Base-by-base conservation (phyloP, 1,140 invertebrate species). In the Coptotermes formosanus region DNA sequence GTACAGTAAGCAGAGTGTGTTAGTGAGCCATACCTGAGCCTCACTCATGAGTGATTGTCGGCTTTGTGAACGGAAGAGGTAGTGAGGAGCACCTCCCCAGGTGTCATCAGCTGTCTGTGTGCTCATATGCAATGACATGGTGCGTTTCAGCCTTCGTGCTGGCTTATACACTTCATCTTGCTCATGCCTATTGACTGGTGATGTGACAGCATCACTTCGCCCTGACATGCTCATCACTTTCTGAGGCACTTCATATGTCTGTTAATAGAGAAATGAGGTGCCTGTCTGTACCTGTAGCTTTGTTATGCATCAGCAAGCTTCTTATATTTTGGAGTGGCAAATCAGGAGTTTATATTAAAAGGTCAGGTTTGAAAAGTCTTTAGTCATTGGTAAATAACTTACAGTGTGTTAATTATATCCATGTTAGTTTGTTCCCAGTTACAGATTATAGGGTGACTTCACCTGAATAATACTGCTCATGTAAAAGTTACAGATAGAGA, bases 1-100 rank as follows among this genome's bases (percentile, higher is more conserved):
- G 19, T 55, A 55, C 19, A 55, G 19, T 55, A 55, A 75, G 64
- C 64, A 45, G 38, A 43, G 64, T 21, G 21, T 85, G 84, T 85
- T 85, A 75, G 85, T 85, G 23, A 43, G 55, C 21, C 86, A 82
- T 90, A 94, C 94, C 89, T 94, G 92, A 3, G 93, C 94, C 88
- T 95, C 94, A 87, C 93, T 94, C 32, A 93, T 93, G 82, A 94
- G 91, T 3, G 94, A 95, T 59, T 94, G 93, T 87, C 94, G 89
- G 89, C 94, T 94, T n/a, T 93, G 91, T 25, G 93, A 94, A 86
- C 93, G 89, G 85, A 90, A 89, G 38, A 91, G 88, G 45, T 83
- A 64, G 25, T 89, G 87, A 30, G 88, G 87, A 44, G 87, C 44
- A 48, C 32, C 55, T 23, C 81, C 85, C 86, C 86, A 85, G 38